Evolutionary conservation across 2,113 vertebrate species (phyloP), one percentile per base, ranked within the genome.

Genomic region (Poeciliopsis retropinna): DNA sequence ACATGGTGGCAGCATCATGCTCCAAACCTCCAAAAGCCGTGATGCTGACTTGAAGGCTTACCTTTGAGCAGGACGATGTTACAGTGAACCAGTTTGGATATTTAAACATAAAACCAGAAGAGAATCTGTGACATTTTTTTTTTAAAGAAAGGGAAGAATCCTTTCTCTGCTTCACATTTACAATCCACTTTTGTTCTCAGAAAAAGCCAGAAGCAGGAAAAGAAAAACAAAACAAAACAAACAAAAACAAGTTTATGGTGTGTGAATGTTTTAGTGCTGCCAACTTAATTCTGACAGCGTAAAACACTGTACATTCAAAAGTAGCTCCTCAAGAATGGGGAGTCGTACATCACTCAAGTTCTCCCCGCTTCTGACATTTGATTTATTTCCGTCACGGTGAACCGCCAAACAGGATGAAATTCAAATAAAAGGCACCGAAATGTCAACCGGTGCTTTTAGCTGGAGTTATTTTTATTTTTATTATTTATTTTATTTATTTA

Each of bases 391-490:
- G 22, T 57, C 25, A n/a, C 25, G 22, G 51, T n/a, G 22, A 57
- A 57, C 51, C 10, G 77, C 85, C 88, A 92, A 94, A 91, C 67
- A 74, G 88, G 89, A 91, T 87, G 86, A 78, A 87, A 85, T 90
- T 86, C 87, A 81, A 92, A 87, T 86, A 87, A 92, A 85, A 91
- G 78, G 85, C 89, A 91, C 88, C 89, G 88, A 92, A 93, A 91
- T 93, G 90, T 93, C 92, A 92, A 85, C 84, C 83, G 73, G 64
- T 73, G 91, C 80, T 90, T 91, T 88, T 88, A 76, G 81, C 5
- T 47, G 44, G 34, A 37, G 87, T 86, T 88, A 93, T 89, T 85
- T 11, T 34, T 34, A 37, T 37, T 37, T 11, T 34, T 34, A 34
- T 88, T 39, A 12, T 41, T 41, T 1, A 15, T 34, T 10, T 34